Base-by-base conservation (phyloP, 1,140 invertebrate species). In the Platorchestia sp. region DNA sequence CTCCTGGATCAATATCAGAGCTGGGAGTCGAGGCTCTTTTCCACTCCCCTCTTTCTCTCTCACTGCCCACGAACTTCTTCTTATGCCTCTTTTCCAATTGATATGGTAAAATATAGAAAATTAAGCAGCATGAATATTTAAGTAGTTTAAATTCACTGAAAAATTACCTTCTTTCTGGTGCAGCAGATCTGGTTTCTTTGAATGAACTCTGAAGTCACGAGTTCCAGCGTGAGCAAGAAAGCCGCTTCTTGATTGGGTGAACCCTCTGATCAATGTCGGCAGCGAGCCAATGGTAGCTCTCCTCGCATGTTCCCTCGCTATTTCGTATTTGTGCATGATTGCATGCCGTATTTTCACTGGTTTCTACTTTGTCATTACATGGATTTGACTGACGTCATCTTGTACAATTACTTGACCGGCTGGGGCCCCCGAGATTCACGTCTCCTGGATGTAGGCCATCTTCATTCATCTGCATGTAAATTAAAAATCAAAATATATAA, bases 1-100 rank as follows among this genome's bases (percentile, higher is more conserved):
- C 91, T 93, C 91, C 91, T 93, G 91, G 91, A 93, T 93, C 91
- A 93, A 93, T 93, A 93, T 42, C 87, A 45, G 41, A 90, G 41
- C 27, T 44, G 27, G 87, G 87, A 90, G 87, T 90, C 44, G 87
- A 3, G 59, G 59, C 87, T 89, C 41, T 89, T 89, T 89, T 41
- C 87, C 91, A 44, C 91, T 93, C 91, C 44, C 44, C 45, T 93
- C 91, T 45, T 40, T 45, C 91, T 45, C 45, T 93, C 91, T 36
- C 19, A 47, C 36, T 93, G 45, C 59, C 59, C 59, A 89, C 87
- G n/a, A 27, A 89, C 41, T 44, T 89, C 41, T 14, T 89, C 43
- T 42, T 43, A 19, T 43, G 14, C 41, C 27, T 44, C 87, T 89
- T 42, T 89, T 89, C 16, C 0, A 42, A 42, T 19, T 89, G 36